These are phyloP conservation scores for Vanessa cardui DNA, from an alignment of 2,888 invertebrate species.

Conservation along the genomic window DNA sequence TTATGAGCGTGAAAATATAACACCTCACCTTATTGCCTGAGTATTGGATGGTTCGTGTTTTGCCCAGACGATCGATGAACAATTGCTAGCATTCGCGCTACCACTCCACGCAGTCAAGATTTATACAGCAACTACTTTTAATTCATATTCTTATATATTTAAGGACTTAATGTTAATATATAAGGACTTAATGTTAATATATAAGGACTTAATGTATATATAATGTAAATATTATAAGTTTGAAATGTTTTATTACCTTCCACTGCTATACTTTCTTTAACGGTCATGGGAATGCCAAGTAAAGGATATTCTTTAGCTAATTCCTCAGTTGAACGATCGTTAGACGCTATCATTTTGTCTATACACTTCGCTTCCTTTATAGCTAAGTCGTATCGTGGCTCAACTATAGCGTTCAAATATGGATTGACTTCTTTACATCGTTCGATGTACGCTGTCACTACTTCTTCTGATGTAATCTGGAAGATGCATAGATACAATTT, in stretches of 20 bases:
- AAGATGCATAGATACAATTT: constrained; percentile 2
- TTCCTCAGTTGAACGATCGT: constrained; percentile 80
- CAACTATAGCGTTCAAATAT: constrained; percentile 90
- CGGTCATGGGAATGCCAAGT: constrained; percentile 92
- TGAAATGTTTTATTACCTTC: constrained; percentile 78
- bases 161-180: too few relatives aligned
- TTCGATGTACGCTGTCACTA: constrained; percentile 88
- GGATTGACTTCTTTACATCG: constrained; percentile 91
- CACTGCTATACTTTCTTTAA: constrained; percentile 91
- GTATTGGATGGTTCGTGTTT: too few relatives aligned
- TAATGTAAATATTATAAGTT: background rate
- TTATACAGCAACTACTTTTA: too few relatives aligned
- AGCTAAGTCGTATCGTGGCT: constrained; percentile 89
- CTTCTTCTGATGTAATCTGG: constrained; percentile 87
- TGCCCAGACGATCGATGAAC: too few relatives aligned
- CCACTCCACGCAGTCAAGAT: too few relatives aligned
- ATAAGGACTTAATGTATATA: too few relatives aligned
- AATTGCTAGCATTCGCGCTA: too few relatives aligned
- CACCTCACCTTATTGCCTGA: too few relatives aligned
- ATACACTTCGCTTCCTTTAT: constrained; percentile 88
- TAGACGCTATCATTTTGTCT: constrained; percentile 86
- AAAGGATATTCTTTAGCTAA: constrained; percentile 87
- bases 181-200: too few relatives aligned
- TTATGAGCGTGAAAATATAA: too few relatives aligned
- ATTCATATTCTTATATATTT: too few relatives aligned